These are phyloP conservation scores for Chrosomus eos DNA, from an alignment of 2,797 vertebrate species.

Conservation along the genomic window DNA sequence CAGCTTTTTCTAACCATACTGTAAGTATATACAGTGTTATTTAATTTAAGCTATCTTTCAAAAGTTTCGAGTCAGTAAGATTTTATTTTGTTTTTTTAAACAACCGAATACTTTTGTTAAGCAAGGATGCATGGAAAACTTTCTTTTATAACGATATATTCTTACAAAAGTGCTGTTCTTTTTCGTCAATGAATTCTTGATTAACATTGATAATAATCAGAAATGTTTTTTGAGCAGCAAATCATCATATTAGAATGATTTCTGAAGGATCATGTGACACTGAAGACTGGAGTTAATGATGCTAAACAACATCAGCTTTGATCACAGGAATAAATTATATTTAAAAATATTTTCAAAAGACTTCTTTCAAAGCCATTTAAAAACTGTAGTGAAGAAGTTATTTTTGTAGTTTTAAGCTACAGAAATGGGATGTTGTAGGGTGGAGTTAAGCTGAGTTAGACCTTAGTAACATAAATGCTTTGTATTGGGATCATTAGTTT, in stretches of 20 bases:
- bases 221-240: not conserved
- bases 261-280: not conserved
- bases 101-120: not conserved
- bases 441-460: not conserved
- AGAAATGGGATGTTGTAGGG: not conserved
- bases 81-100: not conserved
- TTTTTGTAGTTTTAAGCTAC: not conserved
- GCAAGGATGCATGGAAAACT: no score
- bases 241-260: not conserved
- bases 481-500: not conserved
- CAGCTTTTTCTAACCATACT: not conserved
- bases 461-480: not conserved
- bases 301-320: not conserved
- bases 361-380: no score
- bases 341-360: not conserved
- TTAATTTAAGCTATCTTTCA: not conserved
- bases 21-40: not conserved
- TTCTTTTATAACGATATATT: no score
- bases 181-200: not conserved
- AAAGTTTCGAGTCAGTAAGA: not conserved
- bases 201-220: not conserved
- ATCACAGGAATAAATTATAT: not conserved
- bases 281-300: not conserved
- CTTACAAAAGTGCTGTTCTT: not conserved
- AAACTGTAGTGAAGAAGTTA: no score